phyloP scores from a whole-genome alignment of 53 echinoderm and acorn worm species.

The Hippasteria phrygiana region DNA sequence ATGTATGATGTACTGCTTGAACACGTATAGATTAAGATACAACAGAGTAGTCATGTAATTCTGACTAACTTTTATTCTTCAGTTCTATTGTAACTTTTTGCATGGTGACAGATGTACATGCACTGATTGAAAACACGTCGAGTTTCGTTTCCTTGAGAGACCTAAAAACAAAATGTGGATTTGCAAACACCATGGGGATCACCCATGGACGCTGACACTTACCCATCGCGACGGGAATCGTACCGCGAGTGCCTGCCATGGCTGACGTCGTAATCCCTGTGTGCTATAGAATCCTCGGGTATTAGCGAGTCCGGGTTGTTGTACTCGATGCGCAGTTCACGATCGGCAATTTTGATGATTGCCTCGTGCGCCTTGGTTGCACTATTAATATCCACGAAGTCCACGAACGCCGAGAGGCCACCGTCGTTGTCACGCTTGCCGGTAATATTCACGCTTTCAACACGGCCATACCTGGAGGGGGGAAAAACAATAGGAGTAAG shows the following conservation, averaged over 20 bases:
- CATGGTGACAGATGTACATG: no score
- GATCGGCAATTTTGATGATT: constrained; percentile 94
- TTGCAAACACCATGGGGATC: not conserved
- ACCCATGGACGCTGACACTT: constrained; percentile 56
- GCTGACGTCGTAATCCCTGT: constrained; percentile 79
- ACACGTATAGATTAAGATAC: no score
- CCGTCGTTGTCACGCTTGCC: constrained; percentile 97
- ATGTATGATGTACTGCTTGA: no score
- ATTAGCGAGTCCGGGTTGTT: constrained; percentile 92
- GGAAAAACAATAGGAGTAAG: not conserved
- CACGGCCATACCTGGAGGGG: constrained; percentile 91
- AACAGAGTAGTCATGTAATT: no score
- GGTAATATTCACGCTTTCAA: constrained; percentile 97
- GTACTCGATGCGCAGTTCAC: constrained; percentile 96
- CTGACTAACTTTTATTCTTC: no score
- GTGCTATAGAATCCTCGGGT: constrained; percentile 73
- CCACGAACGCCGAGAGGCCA: constrained; percentile 95
- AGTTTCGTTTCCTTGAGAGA: no score
- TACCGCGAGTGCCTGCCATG: constrained; percentile 92
- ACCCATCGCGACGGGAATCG: constrained; percentile 90
- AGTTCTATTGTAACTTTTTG: no score
- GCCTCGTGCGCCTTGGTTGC: constrained; percentile 99
- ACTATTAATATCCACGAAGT: constrained; percentile 99
- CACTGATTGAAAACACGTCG: no score
- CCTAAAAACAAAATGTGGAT: no score